Base-by-base conservation (phyloP, 2,113 vertebrate species). In the Oryzias woworae region DNA sequence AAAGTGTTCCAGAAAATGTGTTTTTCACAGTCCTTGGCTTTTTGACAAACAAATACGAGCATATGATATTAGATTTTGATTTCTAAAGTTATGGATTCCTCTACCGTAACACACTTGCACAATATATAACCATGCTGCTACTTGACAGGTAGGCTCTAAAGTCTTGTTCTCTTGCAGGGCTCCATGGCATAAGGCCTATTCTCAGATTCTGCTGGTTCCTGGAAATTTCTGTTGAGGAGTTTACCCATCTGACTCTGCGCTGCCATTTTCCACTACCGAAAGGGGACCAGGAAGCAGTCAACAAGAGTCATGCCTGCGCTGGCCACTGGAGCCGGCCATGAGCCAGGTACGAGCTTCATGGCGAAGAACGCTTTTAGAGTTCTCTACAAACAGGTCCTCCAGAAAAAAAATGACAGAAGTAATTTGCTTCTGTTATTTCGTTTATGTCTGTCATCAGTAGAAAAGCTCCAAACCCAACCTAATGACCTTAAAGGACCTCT, bases 271-370 rank as follows among this genome's bases (percentile, higher is more conserved):
- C 78, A 81, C 78, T 77, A 67, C 73, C 78, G 47, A 50, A 64
- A 67, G 77, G 66, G 55, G 77, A 75, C 62, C 66, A 72, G 73
- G 75, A 83, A 78, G 59, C 1, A 61, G 74, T 62, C 70, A 54
- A 56, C 76, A 70, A 74, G 73, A 85, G 78, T 67, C 83, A 89
- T 88, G 86, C 86, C 88, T 55, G 88, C 88, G 64, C 78, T 89
- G 80, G 72, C 88, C 67, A 88, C 82, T 0, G 78, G 70, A 71
- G 1, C 80, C 66, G 47, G 83, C 80, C 80, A 83, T 0, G 80
- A 90, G 82, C 83, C 88, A 90, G 88, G 88, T 87, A 87, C 17
- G 14, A 26, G 41, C 5, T 48, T 41, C 5, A 51, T 0, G 16
- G 50, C 44, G 54, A 44, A 50, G 43, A 68, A 23, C 53, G 31